Conservation (phyloP, 2,888 invertebrate species). For the Amphipyra berbera region DNA sequence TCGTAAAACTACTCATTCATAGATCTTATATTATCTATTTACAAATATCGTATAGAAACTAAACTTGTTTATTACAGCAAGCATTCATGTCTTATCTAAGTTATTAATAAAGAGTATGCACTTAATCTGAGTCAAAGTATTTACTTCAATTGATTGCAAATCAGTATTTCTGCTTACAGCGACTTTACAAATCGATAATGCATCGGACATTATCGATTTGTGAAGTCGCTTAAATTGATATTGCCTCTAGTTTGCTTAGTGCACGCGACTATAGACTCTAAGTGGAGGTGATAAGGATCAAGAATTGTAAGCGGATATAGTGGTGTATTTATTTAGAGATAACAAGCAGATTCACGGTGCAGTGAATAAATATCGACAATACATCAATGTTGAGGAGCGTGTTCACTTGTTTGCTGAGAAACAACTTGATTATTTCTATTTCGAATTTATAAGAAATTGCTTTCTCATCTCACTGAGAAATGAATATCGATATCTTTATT, state of each 20-base stretch:
- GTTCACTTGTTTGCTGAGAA: constrained; percentile 25
- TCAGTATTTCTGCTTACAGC: constrained; percentile 34
- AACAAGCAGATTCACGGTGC: constrained; percentile 57
- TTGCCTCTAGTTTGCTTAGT: constrained; percentile 10
- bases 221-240: constrained; percentile 31
- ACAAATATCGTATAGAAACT: constrained; percentile 32
- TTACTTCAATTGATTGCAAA: constrained; percentile 54
- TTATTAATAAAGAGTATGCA: constrained; percentile 50
- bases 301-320: background rate
- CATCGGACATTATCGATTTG: constrained; percentile 37
- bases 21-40: constrained; percentile 41
- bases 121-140: constrained; percentile 48
- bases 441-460: background rate
- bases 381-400: constrained; percentile 39
- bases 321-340: constrained; percentile 45
- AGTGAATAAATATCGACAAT: constrained; percentile 48
- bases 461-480: background rate
- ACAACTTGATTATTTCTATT: constrained; percentile 1
- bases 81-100: constrained; percentile 36
- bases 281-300: background rate
- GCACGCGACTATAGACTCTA: constrained; percentile 23
- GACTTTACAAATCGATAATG: background rate
- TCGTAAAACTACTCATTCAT: constrained; percentile 26
- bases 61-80: constrained; percentile 44
- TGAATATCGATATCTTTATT: no score